phyloP scores from a whole-genome alignment of 2,113 vertebrate genomes.

The Probosciger aterrimus region DNA sequence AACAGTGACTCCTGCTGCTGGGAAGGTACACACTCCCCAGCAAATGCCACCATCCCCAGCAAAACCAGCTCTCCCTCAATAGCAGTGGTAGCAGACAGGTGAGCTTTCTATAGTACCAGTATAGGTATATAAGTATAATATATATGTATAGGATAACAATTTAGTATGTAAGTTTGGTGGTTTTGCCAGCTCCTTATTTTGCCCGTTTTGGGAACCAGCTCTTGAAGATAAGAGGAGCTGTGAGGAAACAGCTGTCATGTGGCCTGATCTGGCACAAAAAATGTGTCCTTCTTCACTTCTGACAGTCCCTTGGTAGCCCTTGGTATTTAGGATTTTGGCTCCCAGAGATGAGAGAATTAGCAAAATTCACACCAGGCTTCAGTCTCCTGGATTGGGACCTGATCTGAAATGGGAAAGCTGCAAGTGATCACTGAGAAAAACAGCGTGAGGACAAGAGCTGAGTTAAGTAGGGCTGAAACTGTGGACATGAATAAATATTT shows the following conservation, averaged over 20 bases:
- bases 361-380: not conserved
- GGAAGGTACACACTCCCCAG: not conserved
- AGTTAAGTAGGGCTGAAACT: not conserved
- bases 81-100: not conserved
- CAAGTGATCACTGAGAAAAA: not conserved
- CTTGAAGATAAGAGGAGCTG: not conserved
- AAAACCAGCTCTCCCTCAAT: not conserved
- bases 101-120: not conserved
- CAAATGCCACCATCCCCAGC: not conserved
- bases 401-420: not conserved
- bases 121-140: not conserved
- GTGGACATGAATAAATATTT: not conserved
- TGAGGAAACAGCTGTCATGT: not conserved
- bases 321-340: not conserved
- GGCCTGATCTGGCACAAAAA: not conserved
- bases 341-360: not conserved
- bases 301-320: not conserved
- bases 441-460: not conserved
- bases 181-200: not conserved
- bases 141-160: not conserved
- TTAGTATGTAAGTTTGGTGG: not conserved
- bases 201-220: not conserved
- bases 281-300: not conserved
- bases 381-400: not conserved
- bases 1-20: not conserved